These are phyloP conservation scores for Plebejus melissa DNA, from an alignment of 2,888 invertebrate genomes.

Conservation along the genomic window DNA sequence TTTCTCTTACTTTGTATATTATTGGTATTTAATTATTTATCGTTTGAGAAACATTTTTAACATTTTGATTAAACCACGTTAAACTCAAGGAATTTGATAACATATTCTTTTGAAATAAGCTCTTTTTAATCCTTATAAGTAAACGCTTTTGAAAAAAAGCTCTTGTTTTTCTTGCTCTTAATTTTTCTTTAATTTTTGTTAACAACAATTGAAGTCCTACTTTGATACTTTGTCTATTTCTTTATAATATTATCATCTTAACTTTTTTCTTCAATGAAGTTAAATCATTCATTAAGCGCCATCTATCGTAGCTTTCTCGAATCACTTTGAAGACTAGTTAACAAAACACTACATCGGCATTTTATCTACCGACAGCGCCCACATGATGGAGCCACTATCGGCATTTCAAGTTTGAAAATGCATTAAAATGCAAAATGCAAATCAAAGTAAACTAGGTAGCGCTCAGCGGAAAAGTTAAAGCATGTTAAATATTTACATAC, in stretches of 20 bases:
- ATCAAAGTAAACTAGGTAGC: not conserved
- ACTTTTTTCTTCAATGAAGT: not conserved
- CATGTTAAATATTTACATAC: conserved; percentile 1
- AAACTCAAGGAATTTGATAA: not conserved
- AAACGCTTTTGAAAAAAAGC: not conserved
- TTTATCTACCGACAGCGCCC: not conserved
- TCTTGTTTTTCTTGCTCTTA: not conserved
- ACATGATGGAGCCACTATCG: conserved; percentile 14
- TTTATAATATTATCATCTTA: not conserved
- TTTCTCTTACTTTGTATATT: not conserved
- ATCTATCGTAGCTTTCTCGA: conserved; percentile 9
- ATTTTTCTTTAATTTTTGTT: not conserved
- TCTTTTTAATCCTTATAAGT: not conserved
- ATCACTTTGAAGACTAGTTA: not conserved
- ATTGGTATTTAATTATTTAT: not conserved
- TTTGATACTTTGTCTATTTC: not conserved
- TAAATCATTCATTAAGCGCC: not conserved
- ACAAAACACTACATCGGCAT: not conserved
- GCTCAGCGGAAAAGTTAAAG: not conserved
- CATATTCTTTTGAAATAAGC: not conserved
- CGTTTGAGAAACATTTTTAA: too few relatives aligned
- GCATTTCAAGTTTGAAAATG: conserved; percentile 7
- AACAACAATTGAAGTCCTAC: not conserved
- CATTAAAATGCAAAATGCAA: conserved; percentile 9
- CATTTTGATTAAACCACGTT: not conserved